A percentile compares a stretch with the other conserved stretches of the same genome.
phyloP scores from a whole-genome alignment of 2,113 vertebrate genomes.

The Vimba vimba region DNA sequence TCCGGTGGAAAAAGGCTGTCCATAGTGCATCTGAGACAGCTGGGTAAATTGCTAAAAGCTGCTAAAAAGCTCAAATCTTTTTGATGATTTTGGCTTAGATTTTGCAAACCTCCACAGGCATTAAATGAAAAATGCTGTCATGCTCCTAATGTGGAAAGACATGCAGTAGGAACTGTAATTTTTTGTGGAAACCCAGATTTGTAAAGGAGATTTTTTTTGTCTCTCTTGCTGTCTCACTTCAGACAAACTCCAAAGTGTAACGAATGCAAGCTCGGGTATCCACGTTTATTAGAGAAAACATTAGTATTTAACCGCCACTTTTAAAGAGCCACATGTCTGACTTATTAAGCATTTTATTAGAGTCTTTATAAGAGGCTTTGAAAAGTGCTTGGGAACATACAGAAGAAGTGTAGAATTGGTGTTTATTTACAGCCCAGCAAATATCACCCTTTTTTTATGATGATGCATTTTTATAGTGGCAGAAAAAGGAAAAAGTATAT shows the following conservation, averaged over 20 bases:
- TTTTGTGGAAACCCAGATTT: conserved; percentile 12
- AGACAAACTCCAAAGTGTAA: neutral
- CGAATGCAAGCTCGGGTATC: neutral
- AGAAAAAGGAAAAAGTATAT: neutral
- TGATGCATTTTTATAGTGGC: neutral
- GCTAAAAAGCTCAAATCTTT: neutral
- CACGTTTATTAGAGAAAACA: neutral
- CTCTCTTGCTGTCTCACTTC: neutral
- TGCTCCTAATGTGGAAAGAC: conserved; percentile 10
- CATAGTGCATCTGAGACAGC: neutral
- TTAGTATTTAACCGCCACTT: conserved; percentile 30
- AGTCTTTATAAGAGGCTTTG: neutral
- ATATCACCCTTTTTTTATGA: neutral
- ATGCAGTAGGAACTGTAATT: neutral
- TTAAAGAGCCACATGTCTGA: neutral
- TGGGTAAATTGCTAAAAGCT: neutral
- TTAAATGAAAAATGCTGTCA: conserved; percentile 22
- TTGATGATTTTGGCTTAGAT: conserved; percentile 1
- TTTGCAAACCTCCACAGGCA: conserved; percentile 36
- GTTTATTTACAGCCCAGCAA: neutral
- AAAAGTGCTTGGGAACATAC: neutral
- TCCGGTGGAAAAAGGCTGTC: neutral
- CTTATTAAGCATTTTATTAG: conserved; percentile 15
- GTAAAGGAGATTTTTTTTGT: neutral
- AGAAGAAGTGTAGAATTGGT: neutral